Evolutionary conservation across 2,113 vertebrate species (phyloP), one percentile per base, ranked within the genome.

Genomic region (Polypterus senegalus): DNA sequence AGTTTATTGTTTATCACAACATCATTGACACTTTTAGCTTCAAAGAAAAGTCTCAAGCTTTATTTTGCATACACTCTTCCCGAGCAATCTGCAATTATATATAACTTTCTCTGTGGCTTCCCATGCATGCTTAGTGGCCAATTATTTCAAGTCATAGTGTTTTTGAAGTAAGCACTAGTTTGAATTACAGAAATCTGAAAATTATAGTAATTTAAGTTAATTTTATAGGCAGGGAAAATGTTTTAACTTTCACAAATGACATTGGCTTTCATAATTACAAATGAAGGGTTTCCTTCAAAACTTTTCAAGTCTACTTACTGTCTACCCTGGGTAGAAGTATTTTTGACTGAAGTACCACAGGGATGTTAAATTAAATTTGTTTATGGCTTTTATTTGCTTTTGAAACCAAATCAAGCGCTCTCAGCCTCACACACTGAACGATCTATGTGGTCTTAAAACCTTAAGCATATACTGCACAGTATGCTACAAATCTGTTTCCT

Each of bases 111-210:
- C 73, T 54, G 69, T 43, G 49, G 70, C 76, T 76, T 79, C 76
- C 77, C 70, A 79, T 74, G 80, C 76, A 69, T 72, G 66, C 78
- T 64, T 66, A 53, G 60, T 9, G 47, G 67, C 56, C 71, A 80
- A 80, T 82, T 75, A 80, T 79, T 78, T 74, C 67, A 70, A 75
- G 74, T 79, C 71, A 68, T 65, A 63, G 71, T 66, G 70, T 71
- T 57, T 71, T 73, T 77, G 43, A 48, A 84, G 51, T 7, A 52
- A 53, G 77, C 74, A 77, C 67, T 46, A 67, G 11, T 63, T 71
- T 64, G 75, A 81, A 79, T 80, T 77, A 78, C 68, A 77, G 71
- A 73, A 73, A 79, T 69, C 67, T 73, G 67, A 71, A 71, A 70
- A 71, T 69, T 60, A 55, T 57, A 61, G 56, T 67, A 65, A 69